phyloP scores from a whole-genome alignment of 2,113 vertebrate species.

The Dascyllus trimaculatus region DNA sequence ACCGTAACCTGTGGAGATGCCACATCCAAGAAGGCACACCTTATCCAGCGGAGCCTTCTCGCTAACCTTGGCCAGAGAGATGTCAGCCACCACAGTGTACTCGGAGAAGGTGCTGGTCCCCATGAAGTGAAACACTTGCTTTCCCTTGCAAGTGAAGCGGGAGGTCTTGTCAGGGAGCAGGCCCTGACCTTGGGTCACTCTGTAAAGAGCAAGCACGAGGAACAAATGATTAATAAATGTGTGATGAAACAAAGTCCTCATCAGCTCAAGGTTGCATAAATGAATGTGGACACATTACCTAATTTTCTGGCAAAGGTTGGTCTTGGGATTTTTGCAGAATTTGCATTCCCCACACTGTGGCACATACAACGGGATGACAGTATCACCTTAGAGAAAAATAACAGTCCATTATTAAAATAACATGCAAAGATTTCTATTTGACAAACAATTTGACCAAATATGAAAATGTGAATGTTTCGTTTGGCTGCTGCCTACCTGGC shows the following conservation, averaged over 20 bases:
- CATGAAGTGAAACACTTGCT: slow-evolving; percentile 86
- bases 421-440: neutral
- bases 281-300: slow-evolving; percentile 71
- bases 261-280: neutral
- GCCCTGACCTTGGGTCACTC: slow-evolving; percentile 84
- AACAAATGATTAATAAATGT: neutral
- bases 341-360: slow-evolving; percentile 90
- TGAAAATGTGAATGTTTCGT: neutral
- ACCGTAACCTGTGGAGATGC: slow-evolving; percentile 87
- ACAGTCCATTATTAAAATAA: neutral
- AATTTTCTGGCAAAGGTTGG: slow-evolving; percentile 86
- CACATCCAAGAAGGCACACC: slow-evolving; percentile 88
- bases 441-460: neutral
- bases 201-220: slow-evolving; percentile 37
- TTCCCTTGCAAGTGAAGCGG: slow-evolving; percentile 88
- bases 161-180: slow-evolving; percentile 93
- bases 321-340: slow-evolving; percentile 88
- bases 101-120: slow-evolving; percentile 89
- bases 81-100: slow-evolving; percentile 88
- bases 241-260: slow-evolving; percentile 12
- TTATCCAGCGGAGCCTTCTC: slow-evolving; percentile 84
- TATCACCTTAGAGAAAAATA: slow-evolving; percentile 80
- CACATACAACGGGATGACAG: slow-evolving; percentile 87
- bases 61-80: slow-evolving; percentile 86
- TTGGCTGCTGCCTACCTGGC: slow-evolving; percentile 82